Conservation (phyloP, 2,888 invertebrate species). For the Alloplasta piceator region DNA sequence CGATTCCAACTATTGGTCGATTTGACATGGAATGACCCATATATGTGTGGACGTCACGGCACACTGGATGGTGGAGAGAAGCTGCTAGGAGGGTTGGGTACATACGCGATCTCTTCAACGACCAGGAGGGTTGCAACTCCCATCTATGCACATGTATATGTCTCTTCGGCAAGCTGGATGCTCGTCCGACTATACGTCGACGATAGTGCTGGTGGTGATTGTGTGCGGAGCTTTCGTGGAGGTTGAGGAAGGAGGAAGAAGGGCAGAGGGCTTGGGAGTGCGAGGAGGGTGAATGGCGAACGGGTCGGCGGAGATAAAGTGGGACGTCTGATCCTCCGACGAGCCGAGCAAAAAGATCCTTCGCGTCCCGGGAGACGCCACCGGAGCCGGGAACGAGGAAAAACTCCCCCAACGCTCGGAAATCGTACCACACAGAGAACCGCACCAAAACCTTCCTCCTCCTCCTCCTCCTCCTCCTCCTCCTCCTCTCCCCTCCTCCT, state of each 20-base stretch:
- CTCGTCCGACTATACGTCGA: constrained; percentile 81
- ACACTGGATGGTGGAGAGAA: constrained; percentile 48
- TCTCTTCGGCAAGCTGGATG: constrained; percentile 13
- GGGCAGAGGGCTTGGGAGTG: constrained; percentile 79
- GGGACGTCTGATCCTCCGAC: constrained; percentile 83
- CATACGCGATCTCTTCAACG: constrained; percentile 52
- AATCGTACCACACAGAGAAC: constrained; percentile 57
- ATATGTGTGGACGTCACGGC: constrained; percentile 43
- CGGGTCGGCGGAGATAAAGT: constrained; percentile 85
- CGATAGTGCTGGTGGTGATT: constrained; percentile 81
- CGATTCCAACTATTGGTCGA: too few relatives aligned
- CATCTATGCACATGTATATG: constrained; percentile 38
- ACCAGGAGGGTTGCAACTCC: constrained; percentile 64
- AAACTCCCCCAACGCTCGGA: constrained; percentile 71
- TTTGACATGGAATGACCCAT: neutral
- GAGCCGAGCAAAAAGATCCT: constrained; percentile 83
- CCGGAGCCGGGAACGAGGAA: constrained; percentile 75
- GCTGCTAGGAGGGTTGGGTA: constrained; percentile 65
- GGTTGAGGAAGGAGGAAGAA: constrained; percentile 79
- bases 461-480: constrained; percentile 34
- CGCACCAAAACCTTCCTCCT: constrained; percentile 63
- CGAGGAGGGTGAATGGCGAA: constrained; percentile 84
- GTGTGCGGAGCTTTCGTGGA: constrained; percentile 82
- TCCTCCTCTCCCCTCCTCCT: constrained; percentile 29
- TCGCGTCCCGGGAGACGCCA: constrained; percentile 72